Percentiles rank a stretch among this genome's conserved stretches.
Evolutionary conservation across 2,113 vertebrate species (phyloP).

Genomic region (Orcinus orca): DNA sequence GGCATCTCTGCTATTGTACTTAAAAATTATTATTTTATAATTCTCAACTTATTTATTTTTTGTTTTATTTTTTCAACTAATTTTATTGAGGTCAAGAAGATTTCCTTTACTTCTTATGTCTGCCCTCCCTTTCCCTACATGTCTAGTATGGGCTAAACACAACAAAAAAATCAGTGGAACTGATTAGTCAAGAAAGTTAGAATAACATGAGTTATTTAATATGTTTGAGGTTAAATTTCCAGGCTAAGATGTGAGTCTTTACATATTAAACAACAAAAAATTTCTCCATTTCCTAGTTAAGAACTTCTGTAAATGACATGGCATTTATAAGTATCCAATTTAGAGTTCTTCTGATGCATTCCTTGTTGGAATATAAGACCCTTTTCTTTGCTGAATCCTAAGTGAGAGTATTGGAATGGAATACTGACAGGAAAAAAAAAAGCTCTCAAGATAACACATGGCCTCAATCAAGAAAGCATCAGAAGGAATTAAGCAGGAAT

Average conservation of each 20-base stretch:
- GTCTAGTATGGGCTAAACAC: not conserved
- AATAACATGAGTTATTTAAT: not conserved
- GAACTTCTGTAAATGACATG: not conserved
- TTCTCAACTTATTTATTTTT: not conserved
- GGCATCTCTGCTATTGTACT: not conserved
- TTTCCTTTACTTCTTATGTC: not conserved
- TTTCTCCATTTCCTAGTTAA: not conserved
- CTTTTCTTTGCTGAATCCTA: not conserved
- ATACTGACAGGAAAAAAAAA: not conserved
- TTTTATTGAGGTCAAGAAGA: not conserved
- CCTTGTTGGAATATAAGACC: not conserved
- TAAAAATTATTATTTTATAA: not conserved
- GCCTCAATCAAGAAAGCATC: slow-evolving; percentile 42
- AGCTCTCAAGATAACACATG: slow-evolving; percentile 36
- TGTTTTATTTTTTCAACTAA: not conserved
- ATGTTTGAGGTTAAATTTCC: not conserved
- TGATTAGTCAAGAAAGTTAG: not conserved
- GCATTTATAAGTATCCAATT: not conserved
- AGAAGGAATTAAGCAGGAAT: slow-evolving; percentile 32
- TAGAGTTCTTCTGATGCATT: not conserved
- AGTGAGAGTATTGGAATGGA: not conserved
- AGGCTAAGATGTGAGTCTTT: not conserved
- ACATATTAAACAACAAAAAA: not conserved
- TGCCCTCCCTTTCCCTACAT: not conserved
- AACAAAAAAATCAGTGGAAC: not conserved